Base-by-base conservation (phyloP, 1,140 invertebrate genomes). In the Papilio helenus region DNA sequence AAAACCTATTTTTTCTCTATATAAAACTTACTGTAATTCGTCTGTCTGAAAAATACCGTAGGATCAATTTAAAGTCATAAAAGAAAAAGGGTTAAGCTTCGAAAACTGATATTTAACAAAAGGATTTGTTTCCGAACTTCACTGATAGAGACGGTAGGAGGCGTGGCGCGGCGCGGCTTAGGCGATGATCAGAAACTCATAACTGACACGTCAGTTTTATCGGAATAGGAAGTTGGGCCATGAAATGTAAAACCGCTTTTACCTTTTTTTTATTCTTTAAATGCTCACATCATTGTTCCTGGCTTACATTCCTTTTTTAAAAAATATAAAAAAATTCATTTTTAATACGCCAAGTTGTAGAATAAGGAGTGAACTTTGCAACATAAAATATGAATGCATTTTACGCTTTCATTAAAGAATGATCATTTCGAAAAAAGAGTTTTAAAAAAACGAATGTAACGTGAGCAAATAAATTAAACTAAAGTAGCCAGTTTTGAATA, bases 161-260 rank as follows among this genome's bases (percentile, higher is more conserved):
- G 82, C 74, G 34, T 1, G 34, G 34, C 34, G 34, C 29, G 61
- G 58, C 79, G 74, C 46, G 76, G 80, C 76, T 82, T 83, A 83
- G 72, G 79, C 80, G 80, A 76, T 86, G 89, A 90, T 88, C 89
- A 86, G 86, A 84, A 90, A 87, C 87, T 89, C 88, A 90, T 88
- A 88, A 89, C 86, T 81, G 84, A 86, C 89, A 88, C 90, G 87
- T 89, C 86, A 90, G 87, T 90, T 88, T 91, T 91, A 90, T 90
- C 88, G 85, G 82, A 81, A 80, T 83, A 82, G 80, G 83, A 87
- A 85, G 84, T 88, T 83, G 80, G 84, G 87, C 84, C 85, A 88
- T 79, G 72, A 68, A 80, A 76, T 79, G 51, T 14, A 46, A 80
- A 80, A 77, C 34, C 46, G 68, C 74, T 71, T 10, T 65, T 55